phyloP scores from a whole-genome alignment of 2,888 invertebrate genomes.

The Aphodius sticticus region DNA sequence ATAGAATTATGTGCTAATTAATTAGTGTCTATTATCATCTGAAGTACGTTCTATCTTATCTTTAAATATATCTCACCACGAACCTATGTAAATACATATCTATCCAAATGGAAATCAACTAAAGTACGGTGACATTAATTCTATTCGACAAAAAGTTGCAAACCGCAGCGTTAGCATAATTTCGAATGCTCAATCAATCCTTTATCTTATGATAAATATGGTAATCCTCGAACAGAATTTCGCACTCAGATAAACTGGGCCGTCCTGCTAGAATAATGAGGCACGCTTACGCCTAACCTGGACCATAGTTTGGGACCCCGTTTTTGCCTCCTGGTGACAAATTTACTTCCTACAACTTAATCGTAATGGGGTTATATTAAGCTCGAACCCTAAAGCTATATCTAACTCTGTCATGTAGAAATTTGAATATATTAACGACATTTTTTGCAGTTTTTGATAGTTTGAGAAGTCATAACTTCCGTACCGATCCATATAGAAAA shows the following conservation, averaged over 20 bases:
- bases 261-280: neutral
- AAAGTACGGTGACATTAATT: neutral
- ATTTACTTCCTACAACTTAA: neutral
- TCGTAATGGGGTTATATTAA: neutral
- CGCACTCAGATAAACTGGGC: neutral
- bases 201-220: conserved; percentile 21
- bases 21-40: too few species aligned
- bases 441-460: too few species aligned
- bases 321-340: neutral
- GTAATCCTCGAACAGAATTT: conserved; percentile 8
- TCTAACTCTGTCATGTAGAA: neutral
- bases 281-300: neutral
- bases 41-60: too few species aligned
- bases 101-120: neutral
- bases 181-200: conserved; percentile 15
- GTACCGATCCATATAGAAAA: too few species aligned
- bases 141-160: neutral
- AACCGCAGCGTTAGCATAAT: conserved; percentile 17
- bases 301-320: neutral
- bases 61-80: too few species aligned
- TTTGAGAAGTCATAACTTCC: too few species aligned
- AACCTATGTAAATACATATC: too few species aligned
- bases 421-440: too few species aligned
- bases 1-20: too few species aligned
- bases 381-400: neutral